Base-by-base conservation (phyloP, 2,888 invertebrate species). In the Alloscopus bannaensis region DNA sequence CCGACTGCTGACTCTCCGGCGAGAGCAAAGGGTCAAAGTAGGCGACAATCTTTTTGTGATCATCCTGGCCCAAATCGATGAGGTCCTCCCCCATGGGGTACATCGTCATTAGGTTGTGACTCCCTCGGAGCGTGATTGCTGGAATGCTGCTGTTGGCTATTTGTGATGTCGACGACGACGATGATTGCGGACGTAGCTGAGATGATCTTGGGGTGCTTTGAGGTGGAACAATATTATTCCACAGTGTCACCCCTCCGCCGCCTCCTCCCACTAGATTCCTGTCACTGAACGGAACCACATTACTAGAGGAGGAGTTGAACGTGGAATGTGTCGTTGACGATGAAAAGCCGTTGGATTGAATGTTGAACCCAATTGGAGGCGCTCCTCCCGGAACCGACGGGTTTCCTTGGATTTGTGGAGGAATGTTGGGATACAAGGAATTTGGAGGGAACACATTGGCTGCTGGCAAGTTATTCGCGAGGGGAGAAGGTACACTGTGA, bases 1-100 rank as follows among this genome's bases (percentile, higher is more conserved):
- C 8, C 36, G 36, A 36, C 22, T 50, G n/a, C 31, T 50, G 55
- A 26, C 20, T 55, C 4, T 55, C 69, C 18, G 57, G 40, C 0
- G 77, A 77, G 16, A 65, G 65, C 1, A 96, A 90, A 60, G 96
- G 96, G 91, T 96, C 96, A 88, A 96, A 96, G 81, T 94, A 94
- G 88, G 95, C 95, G 87, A 96, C 89, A 87, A 96, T 93, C 89
- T 94, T 94, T 68, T 91, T 52, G 90, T 91, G 85, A 89, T 91
- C 84, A 89, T 89, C 81, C 88, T 90, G 86, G 89, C 90, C 87
- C 80, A 83, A 86, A 84, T 87, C 84, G 71, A 86, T 85, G 1
- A 86, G 71, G 60, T 86, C 86, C 24, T 83, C 83, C 0, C 69
- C 83, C 62, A 64, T 73, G 64, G 20, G 77, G 47, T 60, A 81